Conservation (phyloP, 1,140 invertebrate genomes). For the Ceratitis capitata region DNA sequence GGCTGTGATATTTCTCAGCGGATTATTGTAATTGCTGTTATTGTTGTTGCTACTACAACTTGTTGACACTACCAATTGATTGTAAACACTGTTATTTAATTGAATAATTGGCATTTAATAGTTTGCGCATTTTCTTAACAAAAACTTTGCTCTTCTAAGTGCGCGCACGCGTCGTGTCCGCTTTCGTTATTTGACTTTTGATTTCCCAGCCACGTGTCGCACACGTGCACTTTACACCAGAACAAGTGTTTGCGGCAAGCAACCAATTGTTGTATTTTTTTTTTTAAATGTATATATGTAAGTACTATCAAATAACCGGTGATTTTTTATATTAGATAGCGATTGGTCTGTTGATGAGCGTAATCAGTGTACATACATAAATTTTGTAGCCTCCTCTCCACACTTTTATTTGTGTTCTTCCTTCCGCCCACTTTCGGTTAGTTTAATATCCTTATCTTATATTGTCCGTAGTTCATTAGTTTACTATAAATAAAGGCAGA, state of each 20-base stretch:
- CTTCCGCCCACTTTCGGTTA: background rate
- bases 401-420: background rate
- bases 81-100: slow-evolving; percentile 24
- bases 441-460: background rate
- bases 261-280: background rate
- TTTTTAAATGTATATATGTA: too few species aligned
- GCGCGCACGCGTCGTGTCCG: background rate
- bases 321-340: background rate
- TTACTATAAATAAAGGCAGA: background rate
- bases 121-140: background rate
- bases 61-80: slow-evolving; percentile 3
- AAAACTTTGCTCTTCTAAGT: background rate
- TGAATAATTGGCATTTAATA: slow-evolving; percentile 35
- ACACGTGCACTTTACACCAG: background rate
- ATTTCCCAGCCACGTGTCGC: background rate
- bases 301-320: too few species aligned
- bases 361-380: background rate
- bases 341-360: background rate
- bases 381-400: background rate
- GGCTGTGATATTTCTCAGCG: background rate
- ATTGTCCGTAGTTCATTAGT: background rate
- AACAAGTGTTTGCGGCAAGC: background rate
- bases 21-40: background rate
- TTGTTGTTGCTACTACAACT: background rate
- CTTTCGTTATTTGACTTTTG: background rate